Evolutionary conservation across 2,797 vertebrate genomes (phyloP).

Genomic region (Chromobotia macracanthus): DNA sequence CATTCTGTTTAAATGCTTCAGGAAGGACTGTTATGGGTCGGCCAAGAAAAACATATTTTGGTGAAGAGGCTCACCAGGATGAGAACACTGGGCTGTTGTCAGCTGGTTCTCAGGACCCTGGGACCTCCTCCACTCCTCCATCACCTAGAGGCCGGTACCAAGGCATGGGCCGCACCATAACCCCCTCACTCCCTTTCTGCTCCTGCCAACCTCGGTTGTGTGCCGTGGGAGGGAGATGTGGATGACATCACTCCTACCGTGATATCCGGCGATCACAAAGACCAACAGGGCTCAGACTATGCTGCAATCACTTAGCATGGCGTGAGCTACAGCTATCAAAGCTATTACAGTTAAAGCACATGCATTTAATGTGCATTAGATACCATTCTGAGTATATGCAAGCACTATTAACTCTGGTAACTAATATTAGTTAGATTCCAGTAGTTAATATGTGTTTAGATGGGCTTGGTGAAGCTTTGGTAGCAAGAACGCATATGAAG

Average conservation of each 20-base stretch:
- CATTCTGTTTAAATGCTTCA: conserved; percentile 57
- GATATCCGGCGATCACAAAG: conserved; percentile 67
- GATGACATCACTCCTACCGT: conserved; percentile 67
- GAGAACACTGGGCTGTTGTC: conserved; percentile 94
- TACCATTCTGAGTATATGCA: conserved; percentile 22
- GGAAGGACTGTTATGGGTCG: conserved; percentile 95
- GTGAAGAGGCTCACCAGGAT: conserved; percentile 83
- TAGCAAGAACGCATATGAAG: no score
- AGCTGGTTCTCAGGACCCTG: conserved; percentile 84
- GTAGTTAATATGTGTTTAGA: conserved; percentile 25
- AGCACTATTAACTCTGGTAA: neutral
- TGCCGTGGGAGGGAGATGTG: conserved; percentile 69
- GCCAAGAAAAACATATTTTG: conserved; percentile 87
- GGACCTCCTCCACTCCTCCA: conserved; percentile 79
- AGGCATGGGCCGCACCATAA: conserved; percentile 87
- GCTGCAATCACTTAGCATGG: conserved; percentile 68
- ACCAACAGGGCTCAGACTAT: conserved; percentile 71
- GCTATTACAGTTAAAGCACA: conserved; percentile 15
- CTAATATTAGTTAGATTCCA: neutral
- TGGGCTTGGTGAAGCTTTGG: conserved; percentile 47
- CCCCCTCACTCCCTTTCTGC: conserved; percentile 85
- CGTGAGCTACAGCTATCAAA: conserved; percentile 2
- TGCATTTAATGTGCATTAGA: neutral
- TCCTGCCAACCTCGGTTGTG: conserved; percentile 72
- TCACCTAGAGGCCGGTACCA: conserved; percentile 89